These are phyloP conservation scores for Plodia interpunctella DNA, from an alignment of 1,140 invertebrate species.

Conservation along the genomic window DNA sequence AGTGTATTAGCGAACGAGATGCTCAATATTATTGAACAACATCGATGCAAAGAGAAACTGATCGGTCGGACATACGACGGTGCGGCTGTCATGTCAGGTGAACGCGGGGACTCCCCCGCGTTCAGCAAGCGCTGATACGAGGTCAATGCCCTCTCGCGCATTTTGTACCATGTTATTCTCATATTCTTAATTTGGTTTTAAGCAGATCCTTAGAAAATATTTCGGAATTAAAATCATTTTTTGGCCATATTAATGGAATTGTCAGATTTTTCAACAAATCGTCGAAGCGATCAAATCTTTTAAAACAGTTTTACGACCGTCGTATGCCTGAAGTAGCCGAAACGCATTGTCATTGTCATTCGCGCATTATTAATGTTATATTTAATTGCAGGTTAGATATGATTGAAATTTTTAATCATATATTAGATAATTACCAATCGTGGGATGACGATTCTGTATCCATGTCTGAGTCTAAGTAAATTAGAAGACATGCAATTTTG, in stretches of 20 bases:
- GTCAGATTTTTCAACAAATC: slow-evolving; percentile 17
- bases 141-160: slow-evolving; percentile 17
- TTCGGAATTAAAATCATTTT: slow-evolving; percentile 20
- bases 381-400: not conserved
- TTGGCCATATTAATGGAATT: slow-evolving; percentile 13
- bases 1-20: slow-evolving; percentile 10
- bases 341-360: slow-evolving; percentile 18
- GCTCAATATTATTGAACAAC: slow-evolving; percentile 12
- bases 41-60: slow-evolving; percentile 19
- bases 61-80: slow-evolving; percentile 26
- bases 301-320: slow-evolving; percentile 8
- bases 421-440: not conserved
- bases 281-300: slow-evolving; percentile 16
- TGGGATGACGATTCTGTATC: slow-evolving; percentile 10
- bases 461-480: slow-evolving; percentile 1
- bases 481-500: slow-evolving; percentile 9
- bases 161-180: slow-evolving; percentile 20
- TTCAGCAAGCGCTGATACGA: slow-evolving; percentile 13
- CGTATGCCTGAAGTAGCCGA: slow-evolving; percentile 14
- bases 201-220: slow-evolving; percentile 20
- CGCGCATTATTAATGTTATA: slow-evolving; percentile 16
- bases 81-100: slow-evolving; percentile 13
- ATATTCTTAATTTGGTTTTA: slow-evolving; percentile 18
- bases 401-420: too few species aligned
- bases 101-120: slow-evolving; percentile 13